Percentiles rank a stretch among this genome's conserved stretches.
Evolutionary conservation across 1,140 invertebrate genomes (phyloP).

Genomic region (Drosophila navojoa): DNA sequence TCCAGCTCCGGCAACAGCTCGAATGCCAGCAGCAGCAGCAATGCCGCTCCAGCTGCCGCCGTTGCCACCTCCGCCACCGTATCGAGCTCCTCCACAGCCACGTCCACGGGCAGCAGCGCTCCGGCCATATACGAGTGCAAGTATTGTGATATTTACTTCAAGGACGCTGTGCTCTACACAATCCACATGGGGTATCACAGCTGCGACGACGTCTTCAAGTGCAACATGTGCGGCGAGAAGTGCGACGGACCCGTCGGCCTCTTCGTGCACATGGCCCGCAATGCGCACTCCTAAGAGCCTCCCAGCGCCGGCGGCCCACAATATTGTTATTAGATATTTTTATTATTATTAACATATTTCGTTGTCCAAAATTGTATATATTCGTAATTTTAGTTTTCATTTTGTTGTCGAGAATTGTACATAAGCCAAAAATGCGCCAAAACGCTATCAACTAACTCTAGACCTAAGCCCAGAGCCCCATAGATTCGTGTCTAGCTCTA

Average conservation of each 20-base stretch:
- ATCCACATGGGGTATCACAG: constrained; percentile 99
- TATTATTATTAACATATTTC: constrained; percentile 67
- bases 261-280: constrained; percentile 95
- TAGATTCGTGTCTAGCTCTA: constrained; percentile 24
- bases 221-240: constrained; percentile 95
- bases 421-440: constrained; percentile 47
- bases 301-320: constrained; percentile 68
- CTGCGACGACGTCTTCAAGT: constrained; percentile 94
- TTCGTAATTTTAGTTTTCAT: constrained; percentile 65
- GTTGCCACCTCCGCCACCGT: constrained; percentile 46
- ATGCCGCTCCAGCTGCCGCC: constrained; percentile 55
- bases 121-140: constrained; percentile 88
- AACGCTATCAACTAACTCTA: constrained; percentile 42
- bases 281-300: constrained; percentile 88
- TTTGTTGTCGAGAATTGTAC: constrained; percentile 81
- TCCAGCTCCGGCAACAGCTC: constrained; percentile 80
- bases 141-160: constrained; percentile 95
- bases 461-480: constrained; percentile 45
- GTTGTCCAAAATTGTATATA: constrained; percentile 81
- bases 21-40: constrained; percentile 84
- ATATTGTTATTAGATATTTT: constrained; percentile 52
- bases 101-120: constrained; percentile 35
- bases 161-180: constrained; percentile 95
- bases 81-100: constrained; percentile 31
- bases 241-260: constrained; percentile 93